phyloP scores from a whole-genome alignment of 2,888 invertebrate species.

The Lithophane leautieri region DNA sequence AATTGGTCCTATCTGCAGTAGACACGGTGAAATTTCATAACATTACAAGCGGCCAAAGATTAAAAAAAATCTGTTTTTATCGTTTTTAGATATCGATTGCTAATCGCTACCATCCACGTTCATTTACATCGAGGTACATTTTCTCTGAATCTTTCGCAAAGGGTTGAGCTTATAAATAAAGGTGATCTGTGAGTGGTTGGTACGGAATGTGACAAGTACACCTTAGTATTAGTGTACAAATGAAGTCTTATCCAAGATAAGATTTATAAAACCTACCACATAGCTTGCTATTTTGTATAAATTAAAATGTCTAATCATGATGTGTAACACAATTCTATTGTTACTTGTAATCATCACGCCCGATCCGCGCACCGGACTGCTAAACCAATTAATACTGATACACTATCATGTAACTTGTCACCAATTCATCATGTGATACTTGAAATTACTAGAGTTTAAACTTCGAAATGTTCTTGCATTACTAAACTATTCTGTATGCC shows the following conservation, averaged over 20 bases:
- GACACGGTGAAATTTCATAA: too few relatives aligned
- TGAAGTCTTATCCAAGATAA: constrained; percentile 15
- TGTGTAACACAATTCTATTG: not conserved
- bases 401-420: constrained; percentile 1
- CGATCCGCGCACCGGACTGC: not conserved
- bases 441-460: not conserved
- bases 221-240: not conserved
- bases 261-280: not conserved
- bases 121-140: not conserved
- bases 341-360: constrained; percentile 3
- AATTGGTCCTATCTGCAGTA: too few relatives aligned
- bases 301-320: constrained; percentile 3
- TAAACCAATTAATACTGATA: constrained; percentile 19
- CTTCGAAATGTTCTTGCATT: not conserved
- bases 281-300: not conserved
- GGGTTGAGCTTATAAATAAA: too few relatives aligned
- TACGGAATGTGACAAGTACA: constrained; percentile 4
- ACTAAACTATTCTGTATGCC: too few relatives aligned
- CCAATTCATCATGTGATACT: not conserved
- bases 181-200: not conserved
- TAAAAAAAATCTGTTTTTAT: too few relatives aligned
- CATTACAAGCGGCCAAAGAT: too few relatives aligned
- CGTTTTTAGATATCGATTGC: too few relatives aligned
- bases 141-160: not conserved
- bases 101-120: too few relatives aligned